Evolutionary conservation across 2,113 vertebrate species (phyloP), one percentile per base, ranked within the genome.

Genomic region (Psophia crepitans): DNA sequence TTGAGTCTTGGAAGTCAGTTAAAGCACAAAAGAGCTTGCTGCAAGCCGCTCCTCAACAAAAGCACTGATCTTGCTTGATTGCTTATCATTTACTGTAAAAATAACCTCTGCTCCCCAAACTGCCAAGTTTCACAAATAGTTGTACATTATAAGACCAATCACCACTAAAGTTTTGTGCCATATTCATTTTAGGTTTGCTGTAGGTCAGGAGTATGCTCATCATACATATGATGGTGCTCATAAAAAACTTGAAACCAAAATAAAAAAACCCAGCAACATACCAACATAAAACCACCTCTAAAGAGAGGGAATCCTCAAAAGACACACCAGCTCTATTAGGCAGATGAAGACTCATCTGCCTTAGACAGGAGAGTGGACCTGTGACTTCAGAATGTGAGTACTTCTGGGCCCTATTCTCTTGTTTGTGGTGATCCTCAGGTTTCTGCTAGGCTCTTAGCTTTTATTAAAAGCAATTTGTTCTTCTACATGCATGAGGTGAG

Each of bases 1-100:
- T 66, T 63, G 89, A 83, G 70, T 75, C 90, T 86, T 87, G 95
- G 48, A 75, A 94, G 37, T 78, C 80, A 95, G 8, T n/a, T 43
- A 48, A 87, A 82, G 90, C 56, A 24, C 46, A 80, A 74, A 33
- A 96, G 79, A 91, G 11, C 57, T 92, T 49, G 44, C 89, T 84
- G 37, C 70, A 68, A 58, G 41, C 93, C 6, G 5, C 56, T 66
- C 28, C n/a, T 28, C 60, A 90, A 24, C 58, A 85, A 73, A 96
- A 53, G 37, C 14, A 44, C 54, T 83, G 65, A 73, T 66, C 84
- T 64, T 54, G 10, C 41, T 43, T 71, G 87, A 51, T 28, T 93
- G 76, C 49, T 48, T 84, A 70, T 78, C 74, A 71, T 87, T 83
- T 88, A 66, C 58, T 43, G 37, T 44, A 80, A 76, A 90, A 85